Evolutionary conservation across 2,888 invertebrate genomes (phyloP), one percentile per base, ranked within the genome.

Genomic region (Meteorus cinctellus): DNA sequence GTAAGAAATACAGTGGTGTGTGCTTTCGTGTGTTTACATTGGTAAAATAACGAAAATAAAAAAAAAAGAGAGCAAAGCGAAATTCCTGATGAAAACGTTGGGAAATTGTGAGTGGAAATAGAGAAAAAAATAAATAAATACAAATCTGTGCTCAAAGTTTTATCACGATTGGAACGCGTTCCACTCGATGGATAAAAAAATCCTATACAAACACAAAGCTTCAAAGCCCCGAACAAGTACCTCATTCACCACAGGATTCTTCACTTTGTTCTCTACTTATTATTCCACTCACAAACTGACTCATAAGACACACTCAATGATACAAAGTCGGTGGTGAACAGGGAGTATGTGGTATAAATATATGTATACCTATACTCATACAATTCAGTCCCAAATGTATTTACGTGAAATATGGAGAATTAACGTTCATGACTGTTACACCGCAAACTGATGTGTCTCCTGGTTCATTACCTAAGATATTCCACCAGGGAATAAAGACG

Each of bases 251-350:
- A 55, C 48, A 34, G 48, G 16, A 41, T 45, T 48, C 19, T 45
- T 63, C 27, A 62, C 63, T 70, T 48, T 31, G 12, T 10, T 24
- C 6, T 16, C 59, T 48, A 63, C 63, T 72, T 72, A 66, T 45
- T 72, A 76, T 76, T 72, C 72, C 67, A 67, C 72, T 72, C 72
- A 62, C 72, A 60, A 67, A 60, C 71, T 66, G 62, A 67, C 59
- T 70, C 65, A 75, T 59, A 66, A 75, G 75, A 72, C 48, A 72
- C 60, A 67, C 72, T 72, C 67, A 76, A 62, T 45, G 66, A 66
- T 70, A 59, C 45, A 66, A 29, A 14, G 14, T 55, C n/a, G 24
- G 27, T 63, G 36, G 36, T 10, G 14, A n/a, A 55, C 19, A 24
- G 31, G 36, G 19, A 41, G 51, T 10, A 63, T 19, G 55, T 19